These are phyloP conservation scores for Horisme vitalbata DNA, from an alignment of 2,888 invertebrate species.

Conservation along the genomic window DNA sequence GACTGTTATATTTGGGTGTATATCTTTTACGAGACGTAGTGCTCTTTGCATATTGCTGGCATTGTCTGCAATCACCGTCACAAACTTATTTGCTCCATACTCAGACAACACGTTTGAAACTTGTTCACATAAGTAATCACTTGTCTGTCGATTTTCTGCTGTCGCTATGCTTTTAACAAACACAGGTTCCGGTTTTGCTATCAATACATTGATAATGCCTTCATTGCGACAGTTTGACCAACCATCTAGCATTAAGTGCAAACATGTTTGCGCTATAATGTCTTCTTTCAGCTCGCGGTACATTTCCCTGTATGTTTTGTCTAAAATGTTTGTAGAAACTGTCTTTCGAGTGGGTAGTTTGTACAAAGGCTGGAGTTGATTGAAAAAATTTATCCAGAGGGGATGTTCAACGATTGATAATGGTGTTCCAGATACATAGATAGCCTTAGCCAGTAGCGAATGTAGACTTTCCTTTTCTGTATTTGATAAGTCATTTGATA, in stretches of 20 bases:
- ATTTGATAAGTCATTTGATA: background rate
- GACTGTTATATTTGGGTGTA: background rate
- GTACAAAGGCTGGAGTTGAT: constrained; percentile 12
- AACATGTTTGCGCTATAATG: constrained; percentile 13
- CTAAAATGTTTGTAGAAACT: constrained; percentile 17
- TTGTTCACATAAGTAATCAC: background rate
- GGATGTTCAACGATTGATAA: constrained; percentile 25
- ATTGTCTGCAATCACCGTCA: constrained; percentile 1
- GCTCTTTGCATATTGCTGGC: constrained; percentile 3
- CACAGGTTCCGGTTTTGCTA: background rate
- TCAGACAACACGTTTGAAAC: constrained; percentile 3
- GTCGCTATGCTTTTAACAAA: background rate
- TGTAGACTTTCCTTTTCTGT: background rate
- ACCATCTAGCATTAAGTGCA: constrained; percentile 7
- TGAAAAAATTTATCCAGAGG: constrained; percentile 18
- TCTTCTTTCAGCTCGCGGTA: constrained; percentile 17
- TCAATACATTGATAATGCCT: background rate
- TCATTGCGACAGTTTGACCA: background rate
- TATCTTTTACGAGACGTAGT: constrained; percentile 1
- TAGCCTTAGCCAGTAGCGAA: constrained; percentile 8
- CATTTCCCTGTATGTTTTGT: constrained; percentile 19
- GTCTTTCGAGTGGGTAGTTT: constrained; percentile 20
- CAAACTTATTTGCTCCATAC: constrained; percentile 2
- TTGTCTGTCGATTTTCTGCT: background rate
- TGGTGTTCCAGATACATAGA: constrained; percentile 19